Conservation (phyloP, 2,888 invertebrate species). For the Lasioglossum oenotherae region DNA sequence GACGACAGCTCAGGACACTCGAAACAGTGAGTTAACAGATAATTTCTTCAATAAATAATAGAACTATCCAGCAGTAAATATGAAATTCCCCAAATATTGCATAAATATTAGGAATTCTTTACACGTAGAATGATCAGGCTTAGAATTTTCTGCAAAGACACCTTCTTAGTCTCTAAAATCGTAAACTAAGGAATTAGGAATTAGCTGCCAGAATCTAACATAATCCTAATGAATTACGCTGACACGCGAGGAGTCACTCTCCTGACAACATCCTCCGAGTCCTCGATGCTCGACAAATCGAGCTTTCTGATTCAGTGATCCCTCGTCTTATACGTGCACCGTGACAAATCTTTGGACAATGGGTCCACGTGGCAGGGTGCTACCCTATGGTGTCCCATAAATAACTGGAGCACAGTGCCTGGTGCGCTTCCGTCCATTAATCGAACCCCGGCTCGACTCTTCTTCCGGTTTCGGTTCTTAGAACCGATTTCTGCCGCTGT, state of each 20-base stretch:
- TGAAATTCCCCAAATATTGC: not conserved
- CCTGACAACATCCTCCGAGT: not conserved
- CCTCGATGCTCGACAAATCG: slow-evolving; percentile 20
- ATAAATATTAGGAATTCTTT: not conserved
- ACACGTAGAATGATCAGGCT: too few relatives aligned
- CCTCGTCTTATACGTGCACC: slow-evolving; percentile 63
- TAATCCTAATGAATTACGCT: not conserved
- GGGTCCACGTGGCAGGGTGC: slow-evolving; percentile 69
- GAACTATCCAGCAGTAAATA: not conserved
- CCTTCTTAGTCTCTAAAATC: not conserved
- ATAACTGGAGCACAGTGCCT: slow-evolving; percentile 67
- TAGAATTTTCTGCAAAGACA: too few relatives aligned
- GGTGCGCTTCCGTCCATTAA: slow-evolving; percentile 66
- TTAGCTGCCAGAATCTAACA: not conserved
- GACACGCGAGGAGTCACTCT: not conserved
- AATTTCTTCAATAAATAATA: not conserved
- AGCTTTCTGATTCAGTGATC: slow-evolving; percentile 34
- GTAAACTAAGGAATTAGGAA: not conserved
- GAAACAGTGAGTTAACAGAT: slow-evolving; percentile 67
- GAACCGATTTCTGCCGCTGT: not conserved
- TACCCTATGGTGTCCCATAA: slow-evolving; percentile 70
- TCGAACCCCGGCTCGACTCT: slow-evolving; percentile 55
- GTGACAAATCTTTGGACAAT: slow-evolving; percentile 78
- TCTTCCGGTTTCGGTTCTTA: slow-evolving; percentile 49
- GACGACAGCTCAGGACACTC: slow-evolving; percentile 70